Conservation (phyloP, 1,140 invertebrate species). For the Latrodectus geometricus region DNA sequence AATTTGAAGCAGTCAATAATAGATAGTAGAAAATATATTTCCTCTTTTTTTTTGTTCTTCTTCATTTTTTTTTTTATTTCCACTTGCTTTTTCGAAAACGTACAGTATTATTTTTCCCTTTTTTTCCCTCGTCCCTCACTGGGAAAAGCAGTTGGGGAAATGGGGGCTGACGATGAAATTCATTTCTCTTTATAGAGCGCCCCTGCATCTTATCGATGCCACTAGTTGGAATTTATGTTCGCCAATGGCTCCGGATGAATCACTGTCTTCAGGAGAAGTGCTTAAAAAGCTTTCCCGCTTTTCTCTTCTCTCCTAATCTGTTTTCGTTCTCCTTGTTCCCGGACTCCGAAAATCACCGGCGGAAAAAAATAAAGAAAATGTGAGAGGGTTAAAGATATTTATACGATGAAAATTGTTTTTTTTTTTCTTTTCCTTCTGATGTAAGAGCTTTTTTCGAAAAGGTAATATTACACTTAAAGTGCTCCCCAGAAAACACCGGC, state of each 20-base stretch:
- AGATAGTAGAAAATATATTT: conserved; percentile 45
- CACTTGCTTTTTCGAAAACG: not conserved
- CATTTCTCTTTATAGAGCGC: conserved; percentile 24
- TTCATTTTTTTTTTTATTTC: not conserved
- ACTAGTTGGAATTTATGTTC: conserved; percentile 59
- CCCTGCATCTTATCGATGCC: conserved; percentile 30
- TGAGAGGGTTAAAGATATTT: not conserved
- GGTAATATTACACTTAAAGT: no score
- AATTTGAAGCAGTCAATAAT: conserved; percentile 49
- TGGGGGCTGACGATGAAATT: conserved; percentile 24
- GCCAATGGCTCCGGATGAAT: conserved; percentile 47
- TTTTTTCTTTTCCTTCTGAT: not conserved
- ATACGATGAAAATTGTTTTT: not conserved
- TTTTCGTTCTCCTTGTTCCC: conserved; percentile 6
- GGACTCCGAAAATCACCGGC: not conserved
- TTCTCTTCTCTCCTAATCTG: conserved; percentile 30
- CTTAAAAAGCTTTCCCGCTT: conserved; percentile 30
- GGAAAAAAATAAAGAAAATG: not conserved
- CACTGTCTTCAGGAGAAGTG: conserved; percentile 36
- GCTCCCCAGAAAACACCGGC: no score
- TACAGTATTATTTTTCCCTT: not conserved
- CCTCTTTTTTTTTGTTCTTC: not conserved
- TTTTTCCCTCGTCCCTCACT: not conserved
- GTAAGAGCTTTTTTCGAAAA: not conserved
- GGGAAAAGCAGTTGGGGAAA: conserved; percentile 6